phyloP scores from a whole-genome alignment of 2,797 vertebrate genomes.

The Carduelis carduelis region DNA sequence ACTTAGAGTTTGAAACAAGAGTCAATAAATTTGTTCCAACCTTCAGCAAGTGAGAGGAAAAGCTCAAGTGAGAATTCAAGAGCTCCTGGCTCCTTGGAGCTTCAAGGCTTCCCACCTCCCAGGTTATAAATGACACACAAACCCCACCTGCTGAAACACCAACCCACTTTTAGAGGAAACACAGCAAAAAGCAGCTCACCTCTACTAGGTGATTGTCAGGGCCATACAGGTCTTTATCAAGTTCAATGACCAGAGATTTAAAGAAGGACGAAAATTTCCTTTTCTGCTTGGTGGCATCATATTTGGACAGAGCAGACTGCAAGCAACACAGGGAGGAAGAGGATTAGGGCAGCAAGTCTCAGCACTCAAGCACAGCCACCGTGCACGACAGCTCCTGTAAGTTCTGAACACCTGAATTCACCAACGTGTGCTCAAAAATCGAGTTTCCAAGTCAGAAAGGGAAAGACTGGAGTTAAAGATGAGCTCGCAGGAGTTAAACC shows the following conservation, averaged over 20 bases:
- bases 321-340: constrained; percentile 62
- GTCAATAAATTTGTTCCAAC: neutral
- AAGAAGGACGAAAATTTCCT: constrained; percentile 99
- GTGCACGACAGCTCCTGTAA: neutral
- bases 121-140: neutral
- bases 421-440: neutral
- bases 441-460: neutral
- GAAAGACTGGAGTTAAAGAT: neutral
- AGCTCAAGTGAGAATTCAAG: neutral
- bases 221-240: constrained; percentile 98
- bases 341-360: constrained; percentile 25
- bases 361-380: constrained; percentile 41
- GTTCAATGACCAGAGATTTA: constrained; percentile 97
- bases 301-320: constrained; percentile 96
- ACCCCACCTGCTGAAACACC: neutral
- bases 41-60: neutral
- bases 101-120: neutral
- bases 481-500: neutral
- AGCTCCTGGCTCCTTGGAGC: neutral
- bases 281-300: constrained; percentile 99
- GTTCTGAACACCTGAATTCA: neutral
- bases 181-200: constrained; percentile 77
- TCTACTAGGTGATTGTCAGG: constrained; percentile 99
- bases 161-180: neutral
- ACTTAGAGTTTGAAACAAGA: neutral